These are phyloP conservation scores for Halictus rubicundus DNA, from an alignment of 1,140 invertebrate species.

Conservation along the genomic window DNA sequence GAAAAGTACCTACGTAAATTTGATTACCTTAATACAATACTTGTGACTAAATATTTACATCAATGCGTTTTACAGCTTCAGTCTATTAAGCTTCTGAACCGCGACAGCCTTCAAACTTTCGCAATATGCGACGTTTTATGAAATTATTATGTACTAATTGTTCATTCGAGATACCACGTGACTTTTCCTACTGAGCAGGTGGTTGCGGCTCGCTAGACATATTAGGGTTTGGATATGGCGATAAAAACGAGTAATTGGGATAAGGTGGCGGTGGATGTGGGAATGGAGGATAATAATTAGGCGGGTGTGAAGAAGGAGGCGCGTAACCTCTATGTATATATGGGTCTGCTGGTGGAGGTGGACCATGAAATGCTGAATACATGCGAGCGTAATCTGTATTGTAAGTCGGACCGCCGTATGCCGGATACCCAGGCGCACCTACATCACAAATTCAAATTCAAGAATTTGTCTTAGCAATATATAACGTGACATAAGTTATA, in stretches of 20 bases:
- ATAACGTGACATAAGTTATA: conserved; percentile 1
- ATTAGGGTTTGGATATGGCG: conserved; percentile 77
- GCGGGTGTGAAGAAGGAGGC: conserved; percentile 73
- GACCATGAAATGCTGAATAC: conserved; percentile 80
- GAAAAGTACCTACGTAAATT: conserved; percentile 35
- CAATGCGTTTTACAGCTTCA: conserved; percentile 74
- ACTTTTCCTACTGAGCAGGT: conserved; percentile 71
- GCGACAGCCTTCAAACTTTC: conserved; percentile 59
- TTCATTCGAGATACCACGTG: conserved; percentile 29
- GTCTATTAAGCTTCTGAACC: conserved; percentile 71
- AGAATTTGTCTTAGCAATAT: conserved; percentile 28
- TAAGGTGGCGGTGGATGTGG: conserved; percentile 79
- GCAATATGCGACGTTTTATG: conserved; percentile 40
- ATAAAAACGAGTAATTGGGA: conserved; percentile 78
- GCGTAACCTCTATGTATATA: conserved; percentile 77
- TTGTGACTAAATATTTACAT: conserved; percentile 74
- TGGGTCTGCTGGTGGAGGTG: conserved; percentile 76
- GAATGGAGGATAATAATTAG: conserved; percentile 78
- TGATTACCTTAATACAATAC: conserved; percentile 64
- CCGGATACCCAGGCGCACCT: conserved; percentile 76
- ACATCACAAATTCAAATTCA: conserved; percentile 42
- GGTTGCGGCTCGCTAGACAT: conserved; percentile 77
- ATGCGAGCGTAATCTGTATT: conserved; percentile 79
- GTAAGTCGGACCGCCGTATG: conserved; percentile 75
- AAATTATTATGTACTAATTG: conserved; percentile 43